Evolutionary conservation across 2,888 invertebrate species (phyloP), one percentile per base, ranked within the genome.

Genomic region (Megamerina dolium): DNA sequence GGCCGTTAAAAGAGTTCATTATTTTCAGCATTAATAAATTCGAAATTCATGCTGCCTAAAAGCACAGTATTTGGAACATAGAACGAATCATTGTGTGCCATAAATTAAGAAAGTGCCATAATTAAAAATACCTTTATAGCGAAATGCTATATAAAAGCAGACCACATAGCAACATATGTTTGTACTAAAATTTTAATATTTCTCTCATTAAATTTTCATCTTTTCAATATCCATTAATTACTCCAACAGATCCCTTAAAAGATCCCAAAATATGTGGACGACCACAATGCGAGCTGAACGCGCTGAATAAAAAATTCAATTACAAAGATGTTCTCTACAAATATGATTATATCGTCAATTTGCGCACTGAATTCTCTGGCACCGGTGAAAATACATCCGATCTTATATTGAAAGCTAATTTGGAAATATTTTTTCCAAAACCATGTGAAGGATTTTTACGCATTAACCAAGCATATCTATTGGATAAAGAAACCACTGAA

Each of bases 381-480:
- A 81, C 82, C 3, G 84, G 82, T 53, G 79, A 79, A 56, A 85
- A 85, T 55, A 79, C 80, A 33, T 87, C 87, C 0, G 80, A 78
- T 16, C 66, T 88, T 27, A 76, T 78, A 58, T 68, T 87, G 12
- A 77, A 76, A 52, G 77, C 82, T 33, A 67, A 73, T 44, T 58
- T 74, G 5, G 74, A 74, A 34, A 58, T 88, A 36, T 77, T 80
- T 50, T 87, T 87, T 58, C 74, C 80, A 14, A 79, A 80, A 40
- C 75, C 79, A 8, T 88, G 87, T 59, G 87, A 88, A 62, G 88
- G 86, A 6, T 67, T 80, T 12, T 66, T 88, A 44, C 77, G 78
- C 54, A 72, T 88, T 26, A 74, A 68, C 20, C 74, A 79, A 38
- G 77, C 81, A 10, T 77, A 74, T 41, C 71, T 87, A 16, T 73